Percentiles rank a stretch among this genome's conserved stretches.
These are phyloP conservation scores for Nesospiza acunhae DNA, from an alignment of 2,113 vertebrate species.

Conservation along the genomic window DNA sequence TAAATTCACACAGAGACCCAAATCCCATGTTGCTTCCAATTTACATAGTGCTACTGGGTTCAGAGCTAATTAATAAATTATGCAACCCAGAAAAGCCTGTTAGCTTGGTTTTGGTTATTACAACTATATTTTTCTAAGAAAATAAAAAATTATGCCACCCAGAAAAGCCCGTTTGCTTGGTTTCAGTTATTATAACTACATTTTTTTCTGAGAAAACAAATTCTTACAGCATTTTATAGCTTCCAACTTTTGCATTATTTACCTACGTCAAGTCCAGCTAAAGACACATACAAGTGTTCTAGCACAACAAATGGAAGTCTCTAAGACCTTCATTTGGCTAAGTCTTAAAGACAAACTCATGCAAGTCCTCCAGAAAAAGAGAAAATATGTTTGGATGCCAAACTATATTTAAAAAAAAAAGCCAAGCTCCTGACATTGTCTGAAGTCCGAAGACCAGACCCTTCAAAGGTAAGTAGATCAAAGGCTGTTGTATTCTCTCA, in stretches of 20 bases:
- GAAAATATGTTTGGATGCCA: not conserved
- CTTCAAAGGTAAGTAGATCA: constrained; percentile 44
- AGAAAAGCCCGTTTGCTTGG: not conserved
- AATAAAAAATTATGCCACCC: not conserved
- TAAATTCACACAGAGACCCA: not conserved
- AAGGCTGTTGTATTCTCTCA: constrained; percentile 42
- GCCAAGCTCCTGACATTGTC: not conserved
- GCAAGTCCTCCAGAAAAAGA: not conserved
- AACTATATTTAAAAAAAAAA: constrained; percentile 25
- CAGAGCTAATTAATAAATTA: constrained; percentile 52
- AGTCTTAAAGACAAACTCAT: not conserved
- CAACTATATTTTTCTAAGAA: not conserved
- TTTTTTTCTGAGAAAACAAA: not conserved
- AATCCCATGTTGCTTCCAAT: constrained; percentile 3
- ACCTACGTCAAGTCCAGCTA: not conserved
- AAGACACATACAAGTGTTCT: not conserved
- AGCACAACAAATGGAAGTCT: not conserved
- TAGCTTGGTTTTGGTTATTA: not conserved
- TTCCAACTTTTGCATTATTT: not conserved
- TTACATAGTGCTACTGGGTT: constrained; percentile 21
- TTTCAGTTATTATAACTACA: not conserved
- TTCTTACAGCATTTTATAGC: not conserved
- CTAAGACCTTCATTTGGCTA: not conserved
- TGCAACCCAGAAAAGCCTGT: constrained; percentile 35
- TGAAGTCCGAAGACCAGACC: constrained; percentile 16